phyloP scores from a whole-genome alignment of 2,888 invertebrate genomes.

The Brachycybe producta region DNA sequence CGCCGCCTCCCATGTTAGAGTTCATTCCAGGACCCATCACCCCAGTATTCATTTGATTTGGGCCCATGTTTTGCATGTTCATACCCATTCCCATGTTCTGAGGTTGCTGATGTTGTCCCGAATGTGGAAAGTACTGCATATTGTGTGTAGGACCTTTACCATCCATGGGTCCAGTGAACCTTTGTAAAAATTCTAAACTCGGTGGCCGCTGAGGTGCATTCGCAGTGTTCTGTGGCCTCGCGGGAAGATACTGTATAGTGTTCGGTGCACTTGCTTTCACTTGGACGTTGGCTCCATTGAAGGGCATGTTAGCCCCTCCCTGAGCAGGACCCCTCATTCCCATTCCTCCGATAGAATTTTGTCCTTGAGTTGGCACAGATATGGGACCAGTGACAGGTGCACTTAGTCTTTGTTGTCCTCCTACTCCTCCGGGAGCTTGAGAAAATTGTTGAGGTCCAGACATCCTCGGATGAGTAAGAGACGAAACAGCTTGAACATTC shows the following conservation, averaged over 20 bases:
- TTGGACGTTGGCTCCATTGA: constrained; percentile 63
- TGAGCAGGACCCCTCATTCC: constrained; percentile 17
- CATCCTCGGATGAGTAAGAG: constrained; percentile 18
- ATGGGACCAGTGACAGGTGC: constrained; percentile 38
- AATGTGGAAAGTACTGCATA: constrained; percentile 59
- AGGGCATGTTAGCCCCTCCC: constrained; percentile 30
- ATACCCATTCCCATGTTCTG: constrained; percentile 32
- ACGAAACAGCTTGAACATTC: constrained; percentile 18
- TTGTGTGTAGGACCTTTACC: constrained; percentile 55
- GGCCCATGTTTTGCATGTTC: constrained; percentile 27
- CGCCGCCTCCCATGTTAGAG: constrained; percentile 20
- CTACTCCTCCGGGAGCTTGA: constrained; percentile 18
- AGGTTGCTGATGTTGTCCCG: constrained; percentile 10
- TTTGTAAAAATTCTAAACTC: constrained; percentile 74
- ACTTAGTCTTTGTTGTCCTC: constrained; percentile 20
- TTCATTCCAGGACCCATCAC: constrained; percentile 24
- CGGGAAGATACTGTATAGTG: constrained; percentile 94
- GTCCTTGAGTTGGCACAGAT: no score
- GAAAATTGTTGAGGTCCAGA: constrained; percentile 15
- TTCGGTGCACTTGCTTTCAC: constrained; percentile 95
- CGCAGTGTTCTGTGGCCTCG: constrained; percentile 60
- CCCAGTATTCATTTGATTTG: constrained; percentile 22
- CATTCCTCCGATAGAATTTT: constrained; percentile 10
- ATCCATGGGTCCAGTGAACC: constrained; percentile 70
- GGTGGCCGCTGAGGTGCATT: constrained; percentile 65